phyloP scores from a whole-genome alignment of 2,797 vertebrate species.

The Acridotheres tristis region DNA sequence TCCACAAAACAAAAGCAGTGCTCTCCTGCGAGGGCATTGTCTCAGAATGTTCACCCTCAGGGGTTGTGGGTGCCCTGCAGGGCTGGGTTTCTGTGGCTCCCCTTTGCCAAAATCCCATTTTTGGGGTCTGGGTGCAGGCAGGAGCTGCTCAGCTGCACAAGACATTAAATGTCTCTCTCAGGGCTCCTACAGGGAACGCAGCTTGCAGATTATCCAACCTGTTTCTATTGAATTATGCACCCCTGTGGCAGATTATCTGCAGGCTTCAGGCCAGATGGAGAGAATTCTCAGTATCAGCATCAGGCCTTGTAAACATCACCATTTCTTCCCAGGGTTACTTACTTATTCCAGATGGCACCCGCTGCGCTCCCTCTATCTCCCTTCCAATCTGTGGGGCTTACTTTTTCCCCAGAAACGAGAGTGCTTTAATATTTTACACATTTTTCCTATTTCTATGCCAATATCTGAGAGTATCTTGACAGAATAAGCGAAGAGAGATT shows the following conservation, averaged over 20 bases:
- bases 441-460: constrained; percentile 29
- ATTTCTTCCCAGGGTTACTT: constrained; percentile 33
- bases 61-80: not conserved
- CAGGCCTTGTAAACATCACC: constrained; percentile 18
- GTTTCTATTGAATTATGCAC: constrained; percentile 15
- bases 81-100: not conserved
- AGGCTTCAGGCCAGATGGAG: constrained; percentile 34
- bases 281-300: constrained; percentile 26
- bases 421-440: constrained; percentile 10
- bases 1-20: not conserved
- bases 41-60: not conserved
- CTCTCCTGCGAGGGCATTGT: not conserved
- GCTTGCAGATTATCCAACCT: constrained; percentile 1
- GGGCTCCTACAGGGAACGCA: not conserved
- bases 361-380: not conserved
- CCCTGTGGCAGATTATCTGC: constrained; percentile 38
- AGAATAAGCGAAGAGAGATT: constrained; percentile 15
- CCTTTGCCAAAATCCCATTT: not conserved
- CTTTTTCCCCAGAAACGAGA: not conserved
- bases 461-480: not conserved
- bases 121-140: not conserved
- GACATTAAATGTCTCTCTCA: not conserved
- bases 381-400: constrained; percentile 7
- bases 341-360: constrained; percentile 25
- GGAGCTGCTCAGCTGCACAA: not conserved